Percentiles rank a stretch among this genome's conserved stretches.
These are phyloP conservation scores for Onthophagus sagittarius DNA, from an alignment of 2,888 invertebrate species.

Conservation along the genomic window DNA sequence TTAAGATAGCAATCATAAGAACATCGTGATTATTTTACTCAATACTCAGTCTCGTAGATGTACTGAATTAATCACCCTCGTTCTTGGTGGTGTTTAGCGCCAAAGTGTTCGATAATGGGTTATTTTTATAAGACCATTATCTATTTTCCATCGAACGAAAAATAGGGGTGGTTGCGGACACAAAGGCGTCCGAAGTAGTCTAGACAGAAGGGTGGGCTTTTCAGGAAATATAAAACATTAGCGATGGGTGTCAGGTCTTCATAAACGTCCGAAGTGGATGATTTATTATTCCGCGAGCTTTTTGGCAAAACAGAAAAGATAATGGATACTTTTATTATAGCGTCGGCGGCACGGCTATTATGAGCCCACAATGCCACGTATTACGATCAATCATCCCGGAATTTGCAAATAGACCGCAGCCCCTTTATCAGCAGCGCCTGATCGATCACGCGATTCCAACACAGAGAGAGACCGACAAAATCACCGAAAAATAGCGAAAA, in stretches of 20 bases:
- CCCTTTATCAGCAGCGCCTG: not conserved
- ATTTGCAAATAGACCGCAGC: not conserved
- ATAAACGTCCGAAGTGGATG: slow-evolving; percentile 42
- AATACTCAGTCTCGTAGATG: too few species aligned
- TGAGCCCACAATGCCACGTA: slow-evolving; percentile 31
- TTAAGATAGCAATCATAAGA: too few species aligned
- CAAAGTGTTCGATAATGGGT: not conserved
- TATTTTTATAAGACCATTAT: not conserved
- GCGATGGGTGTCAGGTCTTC: slow-evolving; percentile 42
- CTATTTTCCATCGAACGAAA: not conserved
- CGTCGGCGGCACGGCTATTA: slow-evolving; percentile 42
- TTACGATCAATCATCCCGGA: slow-evolving; percentile 31
- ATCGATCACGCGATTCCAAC: not conserved
- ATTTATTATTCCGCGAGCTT: slow-evolving; percentile 42
- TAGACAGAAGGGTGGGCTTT: slow-evolving; percentile 14
- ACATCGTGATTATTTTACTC: too few species aligned
- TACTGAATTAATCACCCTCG: not conserved
- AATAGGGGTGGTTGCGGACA: not conserved
- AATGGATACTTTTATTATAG: slow-evolving; percentile 45
- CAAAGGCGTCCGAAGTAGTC: slow-evolving; percentile 1
- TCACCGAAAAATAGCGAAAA: not conserved
- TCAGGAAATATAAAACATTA: slow-evolving; percentile 38
- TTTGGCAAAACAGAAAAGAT: slow-evolving; percentile 40
- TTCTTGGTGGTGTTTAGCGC: not conserved
- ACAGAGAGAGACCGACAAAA: not conserved